A percentile compares a stretch with the other conserved stretches of the same genome.
Evolutionary conservation across 2,113 vertebrate species (phyloP).

Genomic region (Lontra canadensis): DNA sequence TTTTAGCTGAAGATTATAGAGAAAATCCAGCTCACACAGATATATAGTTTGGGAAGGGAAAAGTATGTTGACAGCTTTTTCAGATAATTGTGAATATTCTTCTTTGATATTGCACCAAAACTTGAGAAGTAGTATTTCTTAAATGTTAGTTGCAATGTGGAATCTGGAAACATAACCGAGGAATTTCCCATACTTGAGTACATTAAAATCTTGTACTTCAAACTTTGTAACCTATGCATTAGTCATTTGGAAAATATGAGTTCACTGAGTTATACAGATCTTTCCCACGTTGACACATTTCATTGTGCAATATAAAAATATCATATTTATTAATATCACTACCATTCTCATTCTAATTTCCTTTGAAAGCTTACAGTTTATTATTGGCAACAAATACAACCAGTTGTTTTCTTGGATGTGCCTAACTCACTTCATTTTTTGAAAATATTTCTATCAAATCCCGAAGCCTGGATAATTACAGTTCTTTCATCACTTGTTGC

Average conservation of each 20-base stretch:
- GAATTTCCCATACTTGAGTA: background rate
- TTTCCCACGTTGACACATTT: background rate
- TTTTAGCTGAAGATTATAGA: background rate
- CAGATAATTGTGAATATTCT: background rate
- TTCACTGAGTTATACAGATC: background rate
- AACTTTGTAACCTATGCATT: background rate
- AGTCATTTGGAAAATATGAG: slow-evolving; percentile 3
- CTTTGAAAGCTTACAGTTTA: background rate
- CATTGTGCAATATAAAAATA: background rate
- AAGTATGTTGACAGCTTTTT: background rate
- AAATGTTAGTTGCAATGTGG: background rate
- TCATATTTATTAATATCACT: background rate
- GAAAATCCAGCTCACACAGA: background rate
- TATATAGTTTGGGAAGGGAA: background rate
- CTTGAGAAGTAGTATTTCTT: background rate
- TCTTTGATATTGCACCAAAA: background rate
- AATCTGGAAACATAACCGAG: background rate
- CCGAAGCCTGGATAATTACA: background rate
- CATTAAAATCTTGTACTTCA: background rate
- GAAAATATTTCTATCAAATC: background rate
- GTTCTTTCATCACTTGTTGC: background rate
- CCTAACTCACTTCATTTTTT: background rate
- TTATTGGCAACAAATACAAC: background rate
- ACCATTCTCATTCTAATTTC: background rate
- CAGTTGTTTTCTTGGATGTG: background rate